Evolutionary conservation across 2,888 invertebrate species (phyloP), one percentile per base, ranked within the genome.

Genomic region (Cistogaster globosa): DNA sequence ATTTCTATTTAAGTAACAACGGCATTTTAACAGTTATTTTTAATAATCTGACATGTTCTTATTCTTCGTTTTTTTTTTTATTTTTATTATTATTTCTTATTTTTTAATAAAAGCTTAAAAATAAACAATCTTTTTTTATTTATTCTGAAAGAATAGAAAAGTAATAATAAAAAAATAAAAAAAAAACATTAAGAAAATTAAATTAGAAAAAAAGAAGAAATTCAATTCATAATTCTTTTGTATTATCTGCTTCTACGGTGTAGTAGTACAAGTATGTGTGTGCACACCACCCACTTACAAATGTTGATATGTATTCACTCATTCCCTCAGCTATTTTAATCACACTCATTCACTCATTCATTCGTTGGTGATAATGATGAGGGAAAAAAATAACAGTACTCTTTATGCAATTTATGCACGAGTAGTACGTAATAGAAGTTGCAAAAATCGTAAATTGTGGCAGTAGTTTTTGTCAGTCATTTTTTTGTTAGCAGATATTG

Each of bases 21-120:
- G 60, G 14, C 51, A 8, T 65, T n/a, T 20, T 76, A 26, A 32
- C 48, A 58, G 16, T 55, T 77, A 68, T 60, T 77, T 77, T 69
- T 69, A 60, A 32, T 62, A 62, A 6, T 14, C 78, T 45, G 32
- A 53, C 48, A 26, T 22, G 16, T 18, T n/a, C 32, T 8, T 32
- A 32, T 7, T 51, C 7, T n/a, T 2, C 8, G 8, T 2, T 53
- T 20, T 53, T 11, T 53, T 53, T 53, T 51, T 51, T 7, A 18
- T 18, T 5, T 32, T 32, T 32, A 18, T 14, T 8, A 8, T 51
- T 20, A 38, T 18, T 26, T 72, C 45, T 74, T 81, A 48, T 38
- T 69, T 32, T 81, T 71, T 60, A 76, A 81, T 68, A 77, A 72
- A 81, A 76, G 67, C 76, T 84, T 72, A 63, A 76, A 84, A 80